Evolutionary conservation across 2,797 vertebrate species (phyloP).

Genomic region (Esox lucius): DNA sequence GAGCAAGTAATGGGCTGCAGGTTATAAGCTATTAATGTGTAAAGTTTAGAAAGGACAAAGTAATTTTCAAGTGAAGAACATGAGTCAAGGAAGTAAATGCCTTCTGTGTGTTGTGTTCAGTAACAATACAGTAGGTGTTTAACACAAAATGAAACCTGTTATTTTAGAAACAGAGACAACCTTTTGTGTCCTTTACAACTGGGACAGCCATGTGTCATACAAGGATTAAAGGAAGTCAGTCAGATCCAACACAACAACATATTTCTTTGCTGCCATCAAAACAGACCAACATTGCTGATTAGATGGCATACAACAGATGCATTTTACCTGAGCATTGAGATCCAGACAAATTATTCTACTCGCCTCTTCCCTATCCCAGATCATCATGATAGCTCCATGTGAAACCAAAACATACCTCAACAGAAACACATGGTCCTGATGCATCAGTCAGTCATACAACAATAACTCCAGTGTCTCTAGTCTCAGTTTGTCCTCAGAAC

Average conservation of each 20-base stretch:
- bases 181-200: background rate
- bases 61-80: background rate
- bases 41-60: background rate
- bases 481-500: background rate
- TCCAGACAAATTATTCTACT: slow-evolving; percentile 60
- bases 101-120: background rate
- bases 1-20: no score
- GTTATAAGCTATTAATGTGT: background rate
- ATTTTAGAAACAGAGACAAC: background rate
- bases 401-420: slow-evolving; percentile 16
- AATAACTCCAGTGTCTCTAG: slow-evolving; percentile 11
- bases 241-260: background rate
- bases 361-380: slow-evolving; percentile 43
- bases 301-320: slow-evolving; percentile 51
- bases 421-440: slow-evolving; percentile 18
- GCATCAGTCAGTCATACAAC: slow-evolving; percentile 23
- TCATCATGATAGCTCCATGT: slow-evolving; percentile 32
- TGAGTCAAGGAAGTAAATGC: background rate
- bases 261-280: slow-evolving; percentile 30
- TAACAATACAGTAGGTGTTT: background rate
- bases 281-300: slow-evolving; percentile 52
- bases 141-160: background rate
- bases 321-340: slow-evolving; percentile 55
- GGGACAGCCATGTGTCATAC: background rate
- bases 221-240: background rate